Percentiles rank a stretch among this genome's conserved stretches.
phyloP scores from a whole-genome alignment of 2,113 vertebrate genomes.

The Otocyon megalotis region DNA sequence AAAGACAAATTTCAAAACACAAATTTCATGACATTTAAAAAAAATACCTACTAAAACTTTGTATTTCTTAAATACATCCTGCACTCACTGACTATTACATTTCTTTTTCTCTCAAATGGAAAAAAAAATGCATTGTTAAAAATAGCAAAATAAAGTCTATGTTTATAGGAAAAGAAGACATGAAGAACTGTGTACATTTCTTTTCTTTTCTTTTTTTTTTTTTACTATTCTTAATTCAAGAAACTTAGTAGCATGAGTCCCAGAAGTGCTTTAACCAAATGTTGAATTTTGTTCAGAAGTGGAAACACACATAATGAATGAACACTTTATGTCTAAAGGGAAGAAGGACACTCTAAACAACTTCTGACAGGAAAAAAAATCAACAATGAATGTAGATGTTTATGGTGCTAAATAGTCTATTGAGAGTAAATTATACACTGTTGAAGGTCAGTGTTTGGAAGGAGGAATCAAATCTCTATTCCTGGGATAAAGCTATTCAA shows the following conservation, averaged over 20 bases:
- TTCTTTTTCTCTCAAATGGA: constrained; percentile 2
- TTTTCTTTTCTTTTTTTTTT: not conserved
- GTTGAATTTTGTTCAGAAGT: not conserved
- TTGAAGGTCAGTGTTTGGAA: not conserved
- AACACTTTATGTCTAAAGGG: not conserved
- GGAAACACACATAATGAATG: constrained; percentile 25
- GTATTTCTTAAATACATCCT: not conserved
- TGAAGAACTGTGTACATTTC: not conserved
- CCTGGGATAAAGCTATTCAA: not conserved
- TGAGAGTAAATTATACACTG: constrained; percentile 10
- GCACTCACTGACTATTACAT: not conserved
- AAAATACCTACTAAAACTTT: constrained; percentile 46
- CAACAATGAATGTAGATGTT: not conserved
- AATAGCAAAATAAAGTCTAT: constrained; percentile 3
- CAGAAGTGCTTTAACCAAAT: not conserved
- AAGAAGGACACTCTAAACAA: not conserved
- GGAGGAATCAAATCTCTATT: not conserved
- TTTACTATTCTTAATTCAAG: not conserved
- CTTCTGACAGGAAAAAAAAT: constrained; percentile 44
- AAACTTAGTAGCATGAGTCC: not conserved
- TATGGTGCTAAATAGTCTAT: not conserved
- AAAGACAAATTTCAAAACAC: constrained; percentile 53
- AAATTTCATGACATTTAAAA: constrained; percentile 31
- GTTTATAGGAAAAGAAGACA: not conserved
- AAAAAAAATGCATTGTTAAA: constrained; percentile 7